Conservation (phyloP, 2,113 vertebrate genomes). For the Archocentrus centrarchus region DNA sequence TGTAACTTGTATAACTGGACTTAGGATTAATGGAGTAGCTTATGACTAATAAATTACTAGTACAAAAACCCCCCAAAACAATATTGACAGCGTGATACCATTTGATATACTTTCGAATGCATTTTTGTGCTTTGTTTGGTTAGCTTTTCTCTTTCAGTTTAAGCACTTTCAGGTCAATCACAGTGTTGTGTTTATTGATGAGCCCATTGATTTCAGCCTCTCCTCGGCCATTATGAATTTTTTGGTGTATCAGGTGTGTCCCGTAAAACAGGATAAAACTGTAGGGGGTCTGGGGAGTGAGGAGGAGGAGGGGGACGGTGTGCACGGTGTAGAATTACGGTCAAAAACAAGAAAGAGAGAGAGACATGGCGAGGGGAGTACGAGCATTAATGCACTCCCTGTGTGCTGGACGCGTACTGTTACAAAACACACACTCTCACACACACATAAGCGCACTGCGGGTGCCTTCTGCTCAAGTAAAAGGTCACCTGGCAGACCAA, state of each 20-base stretch:
- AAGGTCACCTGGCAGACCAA: constrained; percentile 60
- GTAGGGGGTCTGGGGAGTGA: constrained; percentile 33
- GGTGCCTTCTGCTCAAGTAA: constrained; percentile 50
- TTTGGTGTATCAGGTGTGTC: constrained; percentile 71
- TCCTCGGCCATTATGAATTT: constrained; percentile 38
- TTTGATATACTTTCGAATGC: neutral
- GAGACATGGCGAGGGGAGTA: constrained; percentile 59
- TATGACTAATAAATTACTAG: neutral
- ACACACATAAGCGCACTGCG: constrained; percentile 48
- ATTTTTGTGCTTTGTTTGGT: neutral
- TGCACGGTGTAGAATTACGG: constrained; percentile 64
- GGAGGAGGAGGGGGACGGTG: constrained; percentile 1
- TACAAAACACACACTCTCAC: constrained; percentile 67
- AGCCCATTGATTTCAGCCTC: constrained; percentile 31
- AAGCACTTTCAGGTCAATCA: constrained; percentile 12
- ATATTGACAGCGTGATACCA: neutral
- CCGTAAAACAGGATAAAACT: constrained; percentile 69
- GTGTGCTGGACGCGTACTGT: constrained; percentile 63
- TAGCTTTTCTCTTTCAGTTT: neutral
- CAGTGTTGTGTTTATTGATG: constrained; percentile 39
- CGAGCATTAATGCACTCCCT: constrained; percentile 67
- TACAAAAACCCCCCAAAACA: neutral
- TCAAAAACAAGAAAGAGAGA: constrained; percentile 47
- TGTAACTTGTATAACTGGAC: neutral
- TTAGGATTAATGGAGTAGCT: neutral